phyloP scores from a whole-genome alignment of 2,888 invertebrate genomes.

The Pachymerium ferrugineum region DNA sequence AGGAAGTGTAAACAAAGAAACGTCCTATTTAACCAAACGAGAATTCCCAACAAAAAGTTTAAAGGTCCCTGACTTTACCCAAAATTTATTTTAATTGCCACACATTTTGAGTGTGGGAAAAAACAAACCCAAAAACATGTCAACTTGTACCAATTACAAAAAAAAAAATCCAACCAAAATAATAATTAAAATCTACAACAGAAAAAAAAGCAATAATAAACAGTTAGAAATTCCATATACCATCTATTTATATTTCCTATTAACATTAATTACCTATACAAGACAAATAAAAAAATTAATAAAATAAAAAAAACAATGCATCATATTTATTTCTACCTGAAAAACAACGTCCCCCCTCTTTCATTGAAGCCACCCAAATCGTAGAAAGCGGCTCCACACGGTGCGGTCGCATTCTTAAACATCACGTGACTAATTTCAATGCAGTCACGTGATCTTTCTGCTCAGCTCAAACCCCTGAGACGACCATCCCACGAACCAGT shows the following conservation, averaged over 20 bases:
- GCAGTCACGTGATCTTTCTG: neutral
- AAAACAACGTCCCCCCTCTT: neutral
- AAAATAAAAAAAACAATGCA: no score
- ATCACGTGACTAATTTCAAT: neutral
- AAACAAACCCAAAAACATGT: neutral
- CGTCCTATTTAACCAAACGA: no score
- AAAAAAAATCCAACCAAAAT: no score
- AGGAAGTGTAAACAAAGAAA: constrained; percentile 13
- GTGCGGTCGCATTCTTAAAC: neutral
- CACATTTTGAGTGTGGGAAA: neutral
- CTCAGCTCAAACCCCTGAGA: neutral
- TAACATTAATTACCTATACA: no score
- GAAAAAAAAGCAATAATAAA: no score
- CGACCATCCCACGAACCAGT: neutral
- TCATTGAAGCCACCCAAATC: constrained; percentile 24
- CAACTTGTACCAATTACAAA: constrained; percentile 2
- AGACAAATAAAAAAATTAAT: no score
- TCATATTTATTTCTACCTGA: neutral
- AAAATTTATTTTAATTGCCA: neutral
- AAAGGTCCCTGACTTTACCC: no score
- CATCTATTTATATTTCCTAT: no score
- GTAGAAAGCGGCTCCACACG: constrained; percentile 24
- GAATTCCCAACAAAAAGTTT: no score
- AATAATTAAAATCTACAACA: no score
- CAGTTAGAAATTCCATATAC: no score